phyloP scores from a whole-genome alignment of 2,888 invertebrate genomes.

The Cerastoderma edule region DNA sequence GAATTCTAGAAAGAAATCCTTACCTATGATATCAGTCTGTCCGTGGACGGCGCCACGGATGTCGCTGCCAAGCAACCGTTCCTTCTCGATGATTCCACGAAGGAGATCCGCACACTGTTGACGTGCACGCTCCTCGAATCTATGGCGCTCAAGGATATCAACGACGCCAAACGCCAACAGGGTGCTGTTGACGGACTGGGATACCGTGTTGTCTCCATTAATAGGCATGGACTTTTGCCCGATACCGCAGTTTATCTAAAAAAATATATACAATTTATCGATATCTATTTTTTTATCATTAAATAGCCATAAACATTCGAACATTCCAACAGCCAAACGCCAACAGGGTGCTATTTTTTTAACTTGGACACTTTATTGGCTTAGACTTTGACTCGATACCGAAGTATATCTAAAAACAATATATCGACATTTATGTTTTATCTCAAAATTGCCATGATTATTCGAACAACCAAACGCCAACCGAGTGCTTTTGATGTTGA shows the following conservation, averaged over 20 bases:
- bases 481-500: too few relatives aligned
- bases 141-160: slow-evolving; percentile 17
- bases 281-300: too few relatives aligned
- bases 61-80: slow-evolving; percentile 42
- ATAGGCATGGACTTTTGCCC: slow-evolving; percentile 38
- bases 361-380: too few relatives aligned
- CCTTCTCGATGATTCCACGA: slow-evolving; percentile 49
- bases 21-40: slow-evolving; percentile 70
- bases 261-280: background rate
- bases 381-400: too few relatives aligned
- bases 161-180: slow-evolving; percentile 49
- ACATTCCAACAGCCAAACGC: too few relatives aligned
- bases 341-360: slow-evolving; percentile 51
- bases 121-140: slow-evolving; percentile 18
- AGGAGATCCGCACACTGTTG: slow-evolving; percentile 51
- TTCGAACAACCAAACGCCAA: too few relatives aligned
- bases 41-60: slow-evolving; percentile 54
- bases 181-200: slow-evolving; percentile 59
- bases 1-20: slow-evolving; percentile 10
- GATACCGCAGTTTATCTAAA: slow-evolving; percentile 38
- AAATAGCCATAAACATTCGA: too few relatives aligned
- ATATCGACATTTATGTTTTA: too few relatives aligned
- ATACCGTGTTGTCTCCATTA: slow-evolving; percentile 62
- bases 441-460: too few relatives aligned
- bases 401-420: too few relatives aligned